Base-by-base conservation (phyloP, 2,113 vertebrate genomes). In the Perca fluviatilis region DNA sequence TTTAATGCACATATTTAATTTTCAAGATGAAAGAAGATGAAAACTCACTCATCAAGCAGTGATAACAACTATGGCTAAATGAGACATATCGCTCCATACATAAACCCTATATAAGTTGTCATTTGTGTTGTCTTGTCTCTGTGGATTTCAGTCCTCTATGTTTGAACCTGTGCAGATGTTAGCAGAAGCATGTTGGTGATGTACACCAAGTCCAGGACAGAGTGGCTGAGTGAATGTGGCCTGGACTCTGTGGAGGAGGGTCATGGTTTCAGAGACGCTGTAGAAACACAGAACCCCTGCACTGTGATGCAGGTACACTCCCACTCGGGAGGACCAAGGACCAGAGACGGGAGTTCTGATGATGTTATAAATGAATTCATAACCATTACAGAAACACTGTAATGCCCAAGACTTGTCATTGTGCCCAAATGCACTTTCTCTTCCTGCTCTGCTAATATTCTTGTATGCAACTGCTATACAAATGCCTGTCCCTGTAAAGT, bases 381-480 rank as follows among this genome's bases (percentile, higher is more conserved):
- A 85, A 19, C 36, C 7, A 3, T 14, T 0, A 7, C 0, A 0
- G 2, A 23, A 67, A 50, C 40, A 77, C 4, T 67, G 4, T 10
- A 81, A 40, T n/a, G 51, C 54, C 68, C 74, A 86, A 19, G 79
- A 86, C 8, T 43, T 30, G n/a, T 47, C 46, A 56, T 73, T 23
- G 51, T 63, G 16, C 43, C 84, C 84, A 63, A 86, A 78, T 18
- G 1, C 15, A n/a, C 68, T 63, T n/a, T 64, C 68, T 12, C 1
- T 1, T 13, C 57, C 74, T 51, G 9, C 0, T 64, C 63, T 62
- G n/a, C 50, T 63, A 8, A 77, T 77, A 9, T 18, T 16, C 64
- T 74, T 77, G 30, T 74, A 77, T 36, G 68, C 21, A 2, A 74
- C 74, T 1, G 56, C 74, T 30, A 77, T 12, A 4, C 27, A 49